Evolutionary conservation across 2,888 invertebrate species (phyloP), one percentile per base, ranked within the genome.

Genomic region (Sclerodermus sp.): DNA sequence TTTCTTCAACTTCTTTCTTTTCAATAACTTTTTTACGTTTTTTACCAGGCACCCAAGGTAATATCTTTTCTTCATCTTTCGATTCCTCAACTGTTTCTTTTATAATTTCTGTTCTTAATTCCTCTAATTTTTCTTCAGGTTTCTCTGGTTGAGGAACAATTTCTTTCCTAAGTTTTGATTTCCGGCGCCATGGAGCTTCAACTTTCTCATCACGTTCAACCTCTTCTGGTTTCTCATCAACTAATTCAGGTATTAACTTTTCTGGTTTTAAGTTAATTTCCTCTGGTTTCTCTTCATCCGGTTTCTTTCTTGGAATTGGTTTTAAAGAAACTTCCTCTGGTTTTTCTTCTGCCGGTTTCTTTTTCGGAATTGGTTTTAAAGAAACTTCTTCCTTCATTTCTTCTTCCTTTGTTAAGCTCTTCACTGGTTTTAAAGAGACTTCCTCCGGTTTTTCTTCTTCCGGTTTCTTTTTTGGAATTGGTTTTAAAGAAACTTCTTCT

Each of bases 131-230:
- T 81, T 83, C 52, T 84, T 74, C 37, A 71, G 46, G 14, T 62
- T 48, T 57, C 1, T 57, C 44, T 8, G 23, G 8, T 8, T 3
- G 3, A 13, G 58, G 56, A 38, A 50, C 51, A 15, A 52, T 30
- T 4, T 45, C 38, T 6, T 53, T 51, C 40, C 58, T 58, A 0
- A 60, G 51, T 36, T 55, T 59, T 16, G 45, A 40, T 32, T 66
- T 66, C 6, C 70, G 67, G 18, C 69, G 70, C 70, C 74, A 73
- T 31, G 73, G 70, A 12, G 57, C 18, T 14, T 58, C 50, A 23
- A 8, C 85, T 73, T 64, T 58, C 39, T 77, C 76, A 57, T 74
- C 70, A 2, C 76, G 60, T 48, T 67, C 68, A 0, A 73, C 57
- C 15, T 70, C 62, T 34, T 70, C 68, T 9, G 64, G 42, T 46